These are phyloP conservation scores for Acanthosepion esculentum DNA, from an alignment of 2,888 invertebrate genomes.

Conservation along the genomic window DNA sequence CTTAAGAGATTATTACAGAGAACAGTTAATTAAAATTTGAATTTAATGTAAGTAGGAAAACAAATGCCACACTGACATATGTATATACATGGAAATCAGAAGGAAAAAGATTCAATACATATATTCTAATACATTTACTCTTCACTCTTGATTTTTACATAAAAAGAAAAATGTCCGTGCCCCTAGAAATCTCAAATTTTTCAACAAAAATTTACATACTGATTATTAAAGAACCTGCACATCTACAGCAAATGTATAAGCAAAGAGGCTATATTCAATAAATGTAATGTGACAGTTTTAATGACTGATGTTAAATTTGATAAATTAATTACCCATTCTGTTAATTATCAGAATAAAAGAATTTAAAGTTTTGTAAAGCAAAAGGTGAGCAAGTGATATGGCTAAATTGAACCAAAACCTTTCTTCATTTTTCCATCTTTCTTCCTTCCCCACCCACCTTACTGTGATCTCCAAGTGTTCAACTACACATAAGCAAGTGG, in stretches of 20 bases:
- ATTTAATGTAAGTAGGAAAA: neutral
- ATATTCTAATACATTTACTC: too few relatives aligned
- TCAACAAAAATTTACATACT: too few relatives aligned
- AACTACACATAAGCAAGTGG: neutral
- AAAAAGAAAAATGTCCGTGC: too few relatives aligned
- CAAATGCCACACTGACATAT: neutral
- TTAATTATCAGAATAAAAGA: neutral
- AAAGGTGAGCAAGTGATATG: neutral
- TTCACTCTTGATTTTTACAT: too few relatives aligned
- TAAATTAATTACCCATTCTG: neutral
- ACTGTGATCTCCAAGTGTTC: neutral
- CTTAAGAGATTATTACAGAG: neutral
- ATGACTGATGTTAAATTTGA: too few relatives aligned
- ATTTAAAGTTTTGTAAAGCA: neutral
- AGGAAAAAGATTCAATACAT: neutral
- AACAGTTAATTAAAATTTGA: neutral
- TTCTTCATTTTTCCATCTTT: neutral
- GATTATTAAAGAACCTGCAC: too few relatives aligned
- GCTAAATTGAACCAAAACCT: neutral
- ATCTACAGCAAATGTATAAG: too few relatives aligned
- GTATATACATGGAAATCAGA: neutral
- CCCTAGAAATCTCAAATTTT: too few relatives aligned
- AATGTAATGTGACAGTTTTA: too few relatives aligned
- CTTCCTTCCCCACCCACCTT: neutral
- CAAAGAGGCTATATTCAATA: too few relatives aligned